Conservation (phyloP, 2,888 invertebrate genomes). For the Doris montereyensis region DNA sequence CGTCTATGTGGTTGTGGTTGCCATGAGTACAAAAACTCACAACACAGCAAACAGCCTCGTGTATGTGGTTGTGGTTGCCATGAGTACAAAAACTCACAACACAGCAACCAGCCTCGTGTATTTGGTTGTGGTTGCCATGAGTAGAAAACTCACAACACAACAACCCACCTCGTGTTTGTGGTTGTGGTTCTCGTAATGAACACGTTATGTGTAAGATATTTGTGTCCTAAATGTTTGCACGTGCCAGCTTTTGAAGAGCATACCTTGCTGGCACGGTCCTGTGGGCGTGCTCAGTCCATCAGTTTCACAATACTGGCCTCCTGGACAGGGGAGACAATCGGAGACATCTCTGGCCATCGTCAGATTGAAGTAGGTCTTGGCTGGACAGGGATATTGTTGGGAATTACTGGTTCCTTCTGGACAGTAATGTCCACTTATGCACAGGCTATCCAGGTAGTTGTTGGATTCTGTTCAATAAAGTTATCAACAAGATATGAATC, state of each 20-base stretch:
- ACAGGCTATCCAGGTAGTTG: conserved; percentile 58
- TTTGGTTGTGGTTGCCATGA: too few species aligned
- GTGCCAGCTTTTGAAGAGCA: neutral
- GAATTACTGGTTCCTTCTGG: conserved; percentile 59
- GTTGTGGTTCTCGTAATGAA: too few species aligned
- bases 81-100: too few species aligned
- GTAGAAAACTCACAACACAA: too few species aligned
- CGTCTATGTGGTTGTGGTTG: too few species aligned
- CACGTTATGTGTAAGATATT: neutral
- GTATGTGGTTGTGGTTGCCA: too few species aligned
- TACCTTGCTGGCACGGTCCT: conserved; percentile 63
- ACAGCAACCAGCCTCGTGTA: too few species aligned
- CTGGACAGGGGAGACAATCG: conserved; percentile 67
- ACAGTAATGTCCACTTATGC: conserved; percentile 67
- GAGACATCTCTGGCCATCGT: conserved; percentile 55
- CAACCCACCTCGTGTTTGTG: too few species aligned
- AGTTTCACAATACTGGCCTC: conserved; percentile 66
- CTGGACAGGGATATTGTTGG: conserved; percentile 64
- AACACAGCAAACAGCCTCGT: too few species aligned
- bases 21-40: too few species aligned
- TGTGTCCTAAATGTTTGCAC: too few species aligned
- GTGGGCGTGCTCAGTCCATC: conserved; percentile 59
- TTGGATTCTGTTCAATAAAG: conserved; percentile 53
- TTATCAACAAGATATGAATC: too few species aligned
- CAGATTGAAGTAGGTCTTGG: conserved; percentile 64